Evolutionary conservation across 2,888 invertebrate genomes (phyloP), one percentile per base, ranked within the genome.

Genomic region (Amblyteles armatorius): DNA sequence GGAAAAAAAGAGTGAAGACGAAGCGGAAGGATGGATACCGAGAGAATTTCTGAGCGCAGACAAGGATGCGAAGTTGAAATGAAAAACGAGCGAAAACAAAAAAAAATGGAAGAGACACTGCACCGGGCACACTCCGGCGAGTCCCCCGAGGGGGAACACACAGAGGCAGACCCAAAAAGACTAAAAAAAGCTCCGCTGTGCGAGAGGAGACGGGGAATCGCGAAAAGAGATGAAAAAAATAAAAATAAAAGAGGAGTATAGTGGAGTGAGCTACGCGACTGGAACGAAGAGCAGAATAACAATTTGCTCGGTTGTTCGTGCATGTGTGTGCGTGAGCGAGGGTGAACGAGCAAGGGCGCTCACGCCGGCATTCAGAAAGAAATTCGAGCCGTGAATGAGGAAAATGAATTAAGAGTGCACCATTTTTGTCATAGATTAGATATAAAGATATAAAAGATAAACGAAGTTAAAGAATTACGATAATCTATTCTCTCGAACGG

Each of bases 91-190:
- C 48, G 40, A 52, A 55, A 52, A 16, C 36, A 57, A 57, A 11
- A 33, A 52, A 63, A 33, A 57, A 50, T 63, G 13, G 40, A 7
- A 67, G 55, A 72, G 44, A 71, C 29, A 57, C 48, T 63, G 40
- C 33, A 72, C 63, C 79, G 22, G 40, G 52, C 79, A 71, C 22
- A 71, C 68, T 77, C 72, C 63, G 71, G 74, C 40, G 52, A 69
- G 80, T 60, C 55, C 52, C 74, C 52, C 71, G 80, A 69, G 74
- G 87, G 81, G 68, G 69, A 78, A 19, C 74, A 50, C 33, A 22
- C 11, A 57, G 48, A 73, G 84, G 80, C 83, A 83, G 83, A 84
- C 81, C 81, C 50, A 84, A 84, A 84, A 84, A 74, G 78, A 67
- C 36, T 22, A 48, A 33, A 63, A 60, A 73, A 81, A 84, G 78